Conservation (phyloP, 2,888 invertebrate genomes). For the Tubulanus polymorphus region DNA sequence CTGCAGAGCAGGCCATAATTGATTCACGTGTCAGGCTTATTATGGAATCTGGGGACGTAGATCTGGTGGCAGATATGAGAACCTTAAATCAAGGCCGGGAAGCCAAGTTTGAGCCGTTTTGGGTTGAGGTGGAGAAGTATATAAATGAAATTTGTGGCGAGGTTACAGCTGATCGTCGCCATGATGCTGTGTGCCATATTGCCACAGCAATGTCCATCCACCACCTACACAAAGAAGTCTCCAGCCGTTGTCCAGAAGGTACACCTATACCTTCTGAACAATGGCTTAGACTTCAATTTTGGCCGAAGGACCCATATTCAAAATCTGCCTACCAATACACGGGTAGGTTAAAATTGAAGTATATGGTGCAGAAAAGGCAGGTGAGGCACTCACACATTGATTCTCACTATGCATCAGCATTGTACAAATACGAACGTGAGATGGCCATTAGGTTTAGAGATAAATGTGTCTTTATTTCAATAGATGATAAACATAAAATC, state of each 20-base stretch:
- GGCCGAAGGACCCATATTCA: not conserved
- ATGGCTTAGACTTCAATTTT: constrained; percentile 1
- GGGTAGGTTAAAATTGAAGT: not conserved
- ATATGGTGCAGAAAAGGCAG: not conserved
- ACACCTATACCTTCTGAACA: not conserved
- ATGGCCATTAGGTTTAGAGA: constrained; percentile 7
- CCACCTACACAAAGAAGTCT: constrained; percentile 1
- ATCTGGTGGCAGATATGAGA: constrained; percentile 15
- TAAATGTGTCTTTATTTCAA: constrained; percentile 1
- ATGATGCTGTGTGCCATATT: constrained; percentile 9
- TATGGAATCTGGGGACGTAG: constrained; percentile 17
- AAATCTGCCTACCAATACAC: not conserved
- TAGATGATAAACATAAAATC: constrained; percentile 10
- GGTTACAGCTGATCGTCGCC: constrained; percentile 17
- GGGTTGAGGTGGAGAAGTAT: constrained; percentile 10
- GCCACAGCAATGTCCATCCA: constrained; percentile 2
- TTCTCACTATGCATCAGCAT: constrained; percentile 11
- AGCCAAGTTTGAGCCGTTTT: constrained; percentile 12
- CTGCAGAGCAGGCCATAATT: constrained; percentile 3
- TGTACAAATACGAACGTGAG: constrained; percentile 9
- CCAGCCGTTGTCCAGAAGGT: not conserved
- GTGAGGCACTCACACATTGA: not conserved
- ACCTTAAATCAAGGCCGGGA: constrained; percentile 13
- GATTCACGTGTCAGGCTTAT: constrained; percentile 11
- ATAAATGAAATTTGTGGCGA: constrained; percentile 12